A percentile compares a stretch with the other conserved stretches of the same genome.
These are phyloP conservation scores for Mastomys natalensis DNA, from an alignment of 2,113 vertebrate genomes.

Conservation along the genomic window DNA sequence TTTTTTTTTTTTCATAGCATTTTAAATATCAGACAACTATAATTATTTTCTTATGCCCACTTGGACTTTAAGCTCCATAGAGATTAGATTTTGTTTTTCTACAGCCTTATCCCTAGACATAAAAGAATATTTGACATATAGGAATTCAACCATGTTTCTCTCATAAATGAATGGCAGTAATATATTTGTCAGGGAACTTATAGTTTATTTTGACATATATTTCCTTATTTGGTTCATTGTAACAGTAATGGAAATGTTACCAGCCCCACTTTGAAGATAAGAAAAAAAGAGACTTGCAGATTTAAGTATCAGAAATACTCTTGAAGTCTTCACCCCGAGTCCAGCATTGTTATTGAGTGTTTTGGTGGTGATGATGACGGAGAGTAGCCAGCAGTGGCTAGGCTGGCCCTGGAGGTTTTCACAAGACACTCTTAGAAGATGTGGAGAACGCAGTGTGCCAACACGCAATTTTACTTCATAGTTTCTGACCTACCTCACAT, in stretches of 20 bases:
- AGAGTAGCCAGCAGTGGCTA: background rate
- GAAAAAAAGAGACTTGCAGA: slow-evolving; percentile 30
- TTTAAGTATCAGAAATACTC: background rate
- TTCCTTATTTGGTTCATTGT: background rate
- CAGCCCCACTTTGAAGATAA: background rate
- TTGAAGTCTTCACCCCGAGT: background rate
- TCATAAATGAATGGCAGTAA: background rate
- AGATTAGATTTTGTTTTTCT: background rate
- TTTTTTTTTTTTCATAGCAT: background rate
- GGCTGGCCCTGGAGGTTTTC: background rate
- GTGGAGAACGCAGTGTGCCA: background rate
- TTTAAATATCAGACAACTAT: background rate
- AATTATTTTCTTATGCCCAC: background rate
- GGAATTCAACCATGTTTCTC: background rate
- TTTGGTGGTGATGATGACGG: background rate
- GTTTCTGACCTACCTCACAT: background rate
- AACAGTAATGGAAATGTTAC: background rate
- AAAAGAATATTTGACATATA: background rate
- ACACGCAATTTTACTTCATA: too few species aligned
- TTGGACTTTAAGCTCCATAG: background rate
- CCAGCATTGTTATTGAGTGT: background rate
- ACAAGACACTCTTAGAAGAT: background rate
- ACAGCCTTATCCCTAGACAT: background rate
- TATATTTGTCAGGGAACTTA: background rate
- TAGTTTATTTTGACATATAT: background rate